phyloP scores from a whole-genome alignment of 2,888 invertebrate species.

The Ormyrus pomaceus region DNA sequence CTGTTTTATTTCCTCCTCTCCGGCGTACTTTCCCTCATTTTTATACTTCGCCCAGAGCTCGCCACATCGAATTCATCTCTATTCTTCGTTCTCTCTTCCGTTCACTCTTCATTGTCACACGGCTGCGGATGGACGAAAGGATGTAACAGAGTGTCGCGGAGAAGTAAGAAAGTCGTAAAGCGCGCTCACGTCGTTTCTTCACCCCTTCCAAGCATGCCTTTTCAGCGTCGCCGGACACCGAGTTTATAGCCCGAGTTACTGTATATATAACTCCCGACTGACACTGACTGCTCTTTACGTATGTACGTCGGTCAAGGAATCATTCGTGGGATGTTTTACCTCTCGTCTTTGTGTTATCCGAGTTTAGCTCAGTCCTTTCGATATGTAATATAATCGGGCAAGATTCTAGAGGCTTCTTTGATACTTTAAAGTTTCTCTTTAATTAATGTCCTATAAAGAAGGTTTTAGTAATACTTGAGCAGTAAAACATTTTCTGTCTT shows the following conservation, averaged over 20 bases:
- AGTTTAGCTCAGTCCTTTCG: background rate
- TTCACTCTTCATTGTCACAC: conserved; percentile 25
- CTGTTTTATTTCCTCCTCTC: background rate
- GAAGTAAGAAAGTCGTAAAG: conserved; percentile 52
- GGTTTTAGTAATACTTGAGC: too few relatives aligned
- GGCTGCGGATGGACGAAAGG: conserved; percentile 8
- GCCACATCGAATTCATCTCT: too few relatives aligned
- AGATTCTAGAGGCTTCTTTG: too few relatives aligned
- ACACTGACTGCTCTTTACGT: conserved; percentile 14
- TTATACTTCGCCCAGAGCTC: too few relatives aligned
- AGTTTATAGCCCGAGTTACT: conserved; percentile 28
- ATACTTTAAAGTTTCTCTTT: too few relatives aligned
- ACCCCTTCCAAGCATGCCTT: conserved; percentile 22
- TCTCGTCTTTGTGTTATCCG: conserved; percentile 6
- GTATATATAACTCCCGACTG: too few relatives aligned
- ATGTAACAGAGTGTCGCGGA: conserved; percentile 47
- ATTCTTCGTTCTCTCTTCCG: background rate
- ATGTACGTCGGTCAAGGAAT: conserved; percentile 17
- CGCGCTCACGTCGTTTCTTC: conserved; percentile 36
- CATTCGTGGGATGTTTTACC: conserved; percentile 22
- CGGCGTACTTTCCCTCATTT: too few relatives aligned
- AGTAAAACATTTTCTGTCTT: too few relatives aligned
- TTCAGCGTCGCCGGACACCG: conserved; percentile 14
- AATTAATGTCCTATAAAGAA: too few relatives aligned
- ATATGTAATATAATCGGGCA: background rate